These are phyloP conservation scores for Montipora efflorescens DNA, from an alignment of 64 coral and sea anemone genomes.

Conservation along the genomic window DNA sequence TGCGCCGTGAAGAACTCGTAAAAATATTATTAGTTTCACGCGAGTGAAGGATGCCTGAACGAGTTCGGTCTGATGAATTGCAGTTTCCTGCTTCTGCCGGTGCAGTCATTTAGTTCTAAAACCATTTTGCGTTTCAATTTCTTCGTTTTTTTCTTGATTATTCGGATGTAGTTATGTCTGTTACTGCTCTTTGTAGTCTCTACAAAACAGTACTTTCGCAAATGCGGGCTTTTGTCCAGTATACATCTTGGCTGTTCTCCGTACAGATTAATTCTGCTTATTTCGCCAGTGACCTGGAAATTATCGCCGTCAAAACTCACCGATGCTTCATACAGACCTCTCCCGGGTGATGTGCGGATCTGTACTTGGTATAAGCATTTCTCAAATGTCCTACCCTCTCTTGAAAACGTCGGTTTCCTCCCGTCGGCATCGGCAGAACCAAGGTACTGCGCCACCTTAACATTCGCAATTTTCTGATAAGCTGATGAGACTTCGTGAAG, in stretches of 20 bases:
- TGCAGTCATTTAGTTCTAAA: no score
- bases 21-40: no score
- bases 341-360: slow-evolving; percentile 78
- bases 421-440: slow-evolving; percentile 84
- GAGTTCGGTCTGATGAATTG: no score
- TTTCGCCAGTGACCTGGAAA: slow-evolving; percentile 68
- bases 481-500: slow-evolving; percentile 72
- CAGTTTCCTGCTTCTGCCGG: no score
- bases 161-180: neutral
- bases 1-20: no score
- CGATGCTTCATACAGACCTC: slow-evolving; percentile 79
- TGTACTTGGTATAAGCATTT: slow-evolving; percentile 92
- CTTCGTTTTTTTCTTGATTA: no score
- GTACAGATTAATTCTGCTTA: slow-evolving; percentile 95
- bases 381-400: slow-evolving; percentile 14
- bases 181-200: slow-evolving; percentile 46
- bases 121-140: no score
- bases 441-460: slow-evolving; percentile 76
- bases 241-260: slow-evolving; percentile 95
- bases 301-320: slow-evolving; percentile 49
- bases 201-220: slow-evolving; percentile 96
- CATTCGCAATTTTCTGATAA: slow-evolving; percentile 84
- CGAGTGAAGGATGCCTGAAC: no score
- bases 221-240: slow-evolving; percentile 70
- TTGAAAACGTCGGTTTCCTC: slow-evolving; percentile 76